Base-by-base conservation (phyloP, 2,113 vertebrate species). In the Lepisosteus osseus region DNA sequence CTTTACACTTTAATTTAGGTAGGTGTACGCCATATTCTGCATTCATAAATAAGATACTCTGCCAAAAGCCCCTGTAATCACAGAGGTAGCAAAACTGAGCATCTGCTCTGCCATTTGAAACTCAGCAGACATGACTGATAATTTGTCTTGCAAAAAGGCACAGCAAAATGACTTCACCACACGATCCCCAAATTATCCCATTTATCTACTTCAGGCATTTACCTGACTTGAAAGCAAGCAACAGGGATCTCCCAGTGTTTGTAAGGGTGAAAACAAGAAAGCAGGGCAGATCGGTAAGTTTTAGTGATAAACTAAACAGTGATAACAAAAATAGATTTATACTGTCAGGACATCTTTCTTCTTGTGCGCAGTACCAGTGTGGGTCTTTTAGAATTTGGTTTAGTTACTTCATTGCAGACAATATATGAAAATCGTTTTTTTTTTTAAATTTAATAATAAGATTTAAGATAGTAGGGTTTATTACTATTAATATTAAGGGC, bases 101-200 rank as follows among this genome's bases (percentile, higher is more conserved):
- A 82, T 76, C 71, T 77, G 76, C 72, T 70, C 74, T 63, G 55
- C 47, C 66, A 44, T 65, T 64, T 59, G 43, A 69, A 69, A 72
- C 78, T 56, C 11, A 29, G 15, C 70, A 68, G 68, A 59, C 57
- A 63, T 69, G 74, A 79, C 68, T 62, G 78, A 79, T 78, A 71
- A 73, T 67, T 66, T 40, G 62, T 80, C 73, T 77, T 61, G 12
- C 72, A 64, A 57, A 77, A 72, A 78, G 68, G 45, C 74, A 66
- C 67, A 14, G 70, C 55, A 75, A 74, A 71, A 71, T 65, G 72
- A 56, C 55, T 62, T 54, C 69, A 65, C 64, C 29, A 72, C 17
- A 64, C 69, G 70, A 70, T 74, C 61, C 68, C 67, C 6, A 61
- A 74, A 65, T 70, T 13, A 6, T 59, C 61, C 44, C 67, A 78